phyloP scores from a whole-genome alignment of 2,888 invertebrate species.

The Hermodice carunculata region DNA sequence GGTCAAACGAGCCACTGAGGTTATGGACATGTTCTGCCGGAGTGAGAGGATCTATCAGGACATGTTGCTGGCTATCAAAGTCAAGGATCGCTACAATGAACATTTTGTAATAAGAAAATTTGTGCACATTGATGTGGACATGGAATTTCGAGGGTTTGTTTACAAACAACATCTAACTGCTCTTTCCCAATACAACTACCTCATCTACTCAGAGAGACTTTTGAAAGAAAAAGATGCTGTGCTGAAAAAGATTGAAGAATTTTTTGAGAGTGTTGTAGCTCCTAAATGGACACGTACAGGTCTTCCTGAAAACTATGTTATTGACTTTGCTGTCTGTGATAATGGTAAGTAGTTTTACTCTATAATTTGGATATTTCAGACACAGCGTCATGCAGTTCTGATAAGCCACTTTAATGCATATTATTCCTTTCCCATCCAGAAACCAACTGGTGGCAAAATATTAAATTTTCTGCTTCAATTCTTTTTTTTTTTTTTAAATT shows the following conservation, averaged over 20 bases:
- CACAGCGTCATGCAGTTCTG: too few species aligned
- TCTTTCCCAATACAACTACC: slow-evolving; percentile 57
- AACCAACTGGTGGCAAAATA: too few species aligned
- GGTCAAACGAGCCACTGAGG: slow-evolving; percentile 46
- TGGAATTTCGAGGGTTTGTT: slow-evolving; percentile 61
- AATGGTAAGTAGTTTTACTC: slow-evolving; percentile 8
- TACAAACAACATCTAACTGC: slow-evolving; percentile 45
- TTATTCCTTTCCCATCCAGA: too few species aligned
- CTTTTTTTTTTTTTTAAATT: too few species aligned
- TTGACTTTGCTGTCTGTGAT: slow-evolving; percentile 56
- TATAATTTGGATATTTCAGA: too few species aligned
- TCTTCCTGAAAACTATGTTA: slow-evolving; percentile 47
- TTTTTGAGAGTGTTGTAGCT: slow-evolving; percentile 41
- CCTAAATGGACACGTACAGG: slow-evolving; percentile 39
- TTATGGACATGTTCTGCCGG: slow-evolving; percentile 51
- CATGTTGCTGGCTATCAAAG: slow-evolving; percentile 50
- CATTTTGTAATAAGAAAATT: slow-evolving; percentile 56
- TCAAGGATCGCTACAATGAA: slow-evolving; percentile 46
- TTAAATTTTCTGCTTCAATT: too few species aligned
- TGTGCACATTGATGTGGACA: slow-evolving; percentile 55
- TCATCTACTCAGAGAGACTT: slow-evolving; percentile 49
- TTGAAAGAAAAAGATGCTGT: slow-evolving; percentile 37
- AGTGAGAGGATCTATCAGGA: slow-evolving; percentile 60
- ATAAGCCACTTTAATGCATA: too few species aligned
- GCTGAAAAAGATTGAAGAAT: slow-evolving; percentile 35